These are phyloP conservation scores for Salvator merianae DNA, from an alignment of 2,113 vertebrate species.

Conservation along the genomic window DNA sequence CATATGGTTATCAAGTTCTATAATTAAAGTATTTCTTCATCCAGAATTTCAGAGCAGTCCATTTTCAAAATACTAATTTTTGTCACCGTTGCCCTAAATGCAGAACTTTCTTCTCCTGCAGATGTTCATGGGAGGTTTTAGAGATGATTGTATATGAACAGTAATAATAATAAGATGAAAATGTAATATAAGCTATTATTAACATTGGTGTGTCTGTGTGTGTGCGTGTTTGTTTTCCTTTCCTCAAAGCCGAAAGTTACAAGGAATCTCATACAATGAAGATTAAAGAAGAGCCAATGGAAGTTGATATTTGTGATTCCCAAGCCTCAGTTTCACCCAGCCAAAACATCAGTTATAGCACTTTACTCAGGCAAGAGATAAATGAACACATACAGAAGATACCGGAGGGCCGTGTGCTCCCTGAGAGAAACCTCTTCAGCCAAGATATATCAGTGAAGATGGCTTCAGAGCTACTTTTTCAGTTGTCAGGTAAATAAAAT, in stretches of 20 bases:
- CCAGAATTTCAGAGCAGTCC: background rate
- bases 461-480: slow-evolving; percentile 97
- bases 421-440: slow-evolving; percentile 95
- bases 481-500: slow-evolving; percentile 87
- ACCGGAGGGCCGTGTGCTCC: slow-evolving; percentile 84
- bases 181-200: slow-evolving; percentile 16
- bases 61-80: background rate
- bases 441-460: slow-evolving; percentile 99
- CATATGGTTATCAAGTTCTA: background rate
- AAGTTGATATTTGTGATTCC: slow-evolving; percentile 88
- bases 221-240: slow-evolving; percentile 34
- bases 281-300: slow-evolving; percentile 97
- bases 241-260: slow-evolving; percentile 86
- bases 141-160: too few species aligned
- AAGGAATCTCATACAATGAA: slow-evolving; percentile 88
- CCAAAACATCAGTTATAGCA: slow-evolving; percentile 88
- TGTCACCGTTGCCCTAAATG: too few species aligned
- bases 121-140: too few species aligned
- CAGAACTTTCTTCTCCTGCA: too few species aligned
- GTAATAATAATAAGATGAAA: too few species aligned
- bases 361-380: slow-evolving; percentile 90
- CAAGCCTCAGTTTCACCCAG: slow-evolving; percentile 78
- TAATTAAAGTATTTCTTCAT: background rate
- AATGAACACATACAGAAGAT: slow-evolving; percentile 84
- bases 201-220: background rate